These are phyloP conservation scores for Synchiropus splendidus DNA, from an alignment of 2,113 vertebrate species.

Conservation along the genomic window DNA sequence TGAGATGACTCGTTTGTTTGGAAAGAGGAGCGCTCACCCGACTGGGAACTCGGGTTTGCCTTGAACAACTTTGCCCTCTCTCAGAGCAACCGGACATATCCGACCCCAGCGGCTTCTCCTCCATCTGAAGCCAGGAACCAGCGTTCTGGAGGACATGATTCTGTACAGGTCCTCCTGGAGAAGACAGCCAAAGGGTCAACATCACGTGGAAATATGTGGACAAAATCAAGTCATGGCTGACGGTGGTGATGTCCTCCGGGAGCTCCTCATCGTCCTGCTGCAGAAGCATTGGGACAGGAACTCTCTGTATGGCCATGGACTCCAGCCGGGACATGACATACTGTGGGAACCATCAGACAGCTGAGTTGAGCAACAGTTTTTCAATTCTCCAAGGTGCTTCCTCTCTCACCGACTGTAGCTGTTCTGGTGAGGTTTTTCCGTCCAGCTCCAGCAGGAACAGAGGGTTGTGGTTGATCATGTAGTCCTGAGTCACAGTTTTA, in stretches of 20 bases:
- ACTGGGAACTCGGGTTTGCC: slow-evolving; percentile 74
- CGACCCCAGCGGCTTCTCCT: slow-evolving; percentile 79
- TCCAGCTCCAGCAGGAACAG: slow-evolving; percentile 79
- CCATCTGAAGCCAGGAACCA: slow-evolving; percentile 79
- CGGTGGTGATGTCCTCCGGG: slow-evolving; percentile 57
- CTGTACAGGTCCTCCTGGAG: slow-evolving; percentile 76
- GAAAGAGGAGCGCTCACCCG: slow-evolving; percentile 62
- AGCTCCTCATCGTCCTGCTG: slow-evolving; percentile 60
- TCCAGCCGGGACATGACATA: slow-evolving; percentile 70
- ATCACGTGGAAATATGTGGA: background rate
- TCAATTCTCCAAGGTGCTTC: background rate
- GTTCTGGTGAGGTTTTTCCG: slow-evolving; percentile 72
- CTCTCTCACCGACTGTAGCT: slow-evolving; percentile 69
- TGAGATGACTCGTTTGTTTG: background rate
- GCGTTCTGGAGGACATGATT: slow-evolving; percentile 53
- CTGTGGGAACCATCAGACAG: slow-evolving; percentile 49
- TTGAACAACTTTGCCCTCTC: slow-evolving; percentile 67
- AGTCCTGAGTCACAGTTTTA: slow-evolving; percentile 71
- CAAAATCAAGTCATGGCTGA: slow-evolving; percentile 41
- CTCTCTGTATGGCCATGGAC: slow-evolving; percentile 68
- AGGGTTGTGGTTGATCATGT: slow-evolving; percentile 73
- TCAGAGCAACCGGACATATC: slow-evolving; percentile 81
- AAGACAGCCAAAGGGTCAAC: slow-evolving; percentile 1
- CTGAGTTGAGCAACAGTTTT: background rate
- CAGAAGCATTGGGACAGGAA: slow-evolving; percentile 70